Percentiles rank a stretch among this genome's conserved stretches.
phyloP scores from a whole-genome alignment of 1,140 invertebrate species.

The Orussus abietinus region DNA sequence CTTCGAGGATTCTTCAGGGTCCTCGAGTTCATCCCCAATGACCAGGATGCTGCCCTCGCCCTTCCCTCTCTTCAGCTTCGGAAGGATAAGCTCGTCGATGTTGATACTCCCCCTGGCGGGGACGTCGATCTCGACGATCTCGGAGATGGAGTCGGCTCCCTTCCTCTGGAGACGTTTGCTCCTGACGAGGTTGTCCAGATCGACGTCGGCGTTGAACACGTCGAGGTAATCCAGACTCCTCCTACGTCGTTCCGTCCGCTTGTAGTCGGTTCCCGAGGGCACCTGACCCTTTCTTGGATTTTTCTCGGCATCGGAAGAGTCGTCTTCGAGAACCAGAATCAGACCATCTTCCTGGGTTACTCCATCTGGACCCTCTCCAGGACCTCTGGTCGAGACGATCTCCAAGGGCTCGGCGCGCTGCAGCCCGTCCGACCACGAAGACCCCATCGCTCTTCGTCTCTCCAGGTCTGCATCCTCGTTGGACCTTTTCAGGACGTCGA shows the following conservation, averaged over 20 bases:
- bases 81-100: conserved; percentile 19
- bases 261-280: conserved; percentile 4
- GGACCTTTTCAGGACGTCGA: conserved; percentile 59
- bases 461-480: conserved; percentile 49
- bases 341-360: too few species aligned
- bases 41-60: conserved; percentile 17
- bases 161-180: conserved; percentile 27
- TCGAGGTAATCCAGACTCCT: conserved; percentile 25
- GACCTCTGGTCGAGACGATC: too few species aligned
- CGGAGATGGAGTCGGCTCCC: conserved; percentile 34
- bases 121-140: conserved; percentile 43
- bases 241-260: conserved; percentile 17
- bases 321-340: too few species aligned
- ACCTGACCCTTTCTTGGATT: conserved; percentile 10
- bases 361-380: too few species aligned
- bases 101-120: conserved; percentile 21
- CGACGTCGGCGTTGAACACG: conserved; percentile 14
- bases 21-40: conserved; percentile 12
- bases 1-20: neutral
- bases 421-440: too few species aligned
- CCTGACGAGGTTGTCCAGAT: conserved; percentile 13
- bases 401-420: too few species aligned
- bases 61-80: conserved; percentile 5
- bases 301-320: too few species aligned
- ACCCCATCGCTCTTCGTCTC: conserved; percentile 57